Percentiles rank a stretch among this genome's conserved stretches.
Conservation (phyloP, 2,113 vertebrate genomes). For the Oenanthe melanoleuca region DNA sequence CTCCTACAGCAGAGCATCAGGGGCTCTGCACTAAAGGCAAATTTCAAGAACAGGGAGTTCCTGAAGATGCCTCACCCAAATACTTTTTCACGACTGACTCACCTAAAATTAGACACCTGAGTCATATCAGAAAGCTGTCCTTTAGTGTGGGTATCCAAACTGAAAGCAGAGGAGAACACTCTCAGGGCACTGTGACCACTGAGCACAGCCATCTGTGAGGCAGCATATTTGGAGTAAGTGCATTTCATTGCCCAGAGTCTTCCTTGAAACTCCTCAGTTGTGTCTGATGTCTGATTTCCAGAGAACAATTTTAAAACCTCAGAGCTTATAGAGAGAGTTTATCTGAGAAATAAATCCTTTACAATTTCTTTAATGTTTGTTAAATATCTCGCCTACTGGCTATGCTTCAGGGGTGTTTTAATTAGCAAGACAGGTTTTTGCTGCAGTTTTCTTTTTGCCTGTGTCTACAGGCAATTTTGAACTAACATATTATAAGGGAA, state of each 20-base stretch:
- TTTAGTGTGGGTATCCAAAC: not conserved
- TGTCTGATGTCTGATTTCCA: not conserved
- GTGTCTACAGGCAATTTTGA: not conserved
- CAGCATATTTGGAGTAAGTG: not conserved
- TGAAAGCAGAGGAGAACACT: not conserved
- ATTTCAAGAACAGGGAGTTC: fast-evolving
- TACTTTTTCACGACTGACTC: not conserved
- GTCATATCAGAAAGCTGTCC: not conserved
- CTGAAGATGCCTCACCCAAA: fast-evolving
- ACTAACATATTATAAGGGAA: not conserved
- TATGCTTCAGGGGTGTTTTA: constrained; percentile 5
- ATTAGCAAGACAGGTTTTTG: constrained; percentile 11
- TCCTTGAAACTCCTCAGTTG: not conserved
- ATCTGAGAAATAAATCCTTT: not conserved
- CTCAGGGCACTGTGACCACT: not conserved
- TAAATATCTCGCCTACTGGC: not conserved
- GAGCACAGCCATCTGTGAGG: not conserved
- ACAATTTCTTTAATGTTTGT: constrained; percentile 42
- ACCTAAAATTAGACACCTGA: not conserved
- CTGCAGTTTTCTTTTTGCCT: not conserved
- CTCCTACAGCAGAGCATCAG: fast-evolving
- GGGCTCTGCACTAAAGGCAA: not conserved
- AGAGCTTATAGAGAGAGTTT: not conserved
- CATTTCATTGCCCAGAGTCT: not conserved
- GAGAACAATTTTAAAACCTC: not conserved